Base-by-base conservation (phyloP, 2,888 invertebrate species). In the Xanthia togata region DNA sequence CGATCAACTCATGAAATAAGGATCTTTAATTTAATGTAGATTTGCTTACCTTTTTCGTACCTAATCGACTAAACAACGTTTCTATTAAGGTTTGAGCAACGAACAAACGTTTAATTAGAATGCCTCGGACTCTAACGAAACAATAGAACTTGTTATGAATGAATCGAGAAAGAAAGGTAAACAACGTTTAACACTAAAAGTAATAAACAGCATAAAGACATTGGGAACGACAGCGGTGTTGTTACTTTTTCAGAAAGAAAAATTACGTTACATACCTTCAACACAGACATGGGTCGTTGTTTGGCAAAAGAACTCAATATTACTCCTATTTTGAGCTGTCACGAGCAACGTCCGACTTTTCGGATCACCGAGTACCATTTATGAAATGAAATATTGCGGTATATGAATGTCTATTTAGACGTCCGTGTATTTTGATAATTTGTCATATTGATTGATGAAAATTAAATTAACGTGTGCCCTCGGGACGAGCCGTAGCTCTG, bases 1-100 rank as follows among this genome's bases (percentile, higher is more conserved):
- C 83, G 47, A 87, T 86, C 84, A 87, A 84, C 68, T 79, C 86
- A 82, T 80, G 83, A 84, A 88, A 87, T 83, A 79, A 81, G 76
- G 78, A 82, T 74, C 72, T 70, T 87, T 83, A 81, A 65, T 81
- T 68, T 70, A 81, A 81, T 84, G 59, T 78, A 69, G 70, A 74
- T 76, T 70, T 76, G 73, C 76, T 79, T 78, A 81, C 70, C 81
- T 74, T 78, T 72, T 70, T 47, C 8, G 4, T 73, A n/a, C n/a
- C n/a, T n/a, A 5, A 71, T 59, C 23, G 53, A 78, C 26, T 70
- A 44, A 57, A 59, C 23, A 20, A 55, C 26, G 9, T 64, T 64
- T 70, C 12, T 78, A 35, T 50, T 26, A 57, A 44, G 17, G 57
- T 69, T 55, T 8, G 14, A 69, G 4, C 31, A 20, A 77, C 38